These are phyloP conservation scores for Molossus alvarezi DNA, from an alignment of 2,797 vertebrate genomes.

Conservation along the genomic window DNA sequence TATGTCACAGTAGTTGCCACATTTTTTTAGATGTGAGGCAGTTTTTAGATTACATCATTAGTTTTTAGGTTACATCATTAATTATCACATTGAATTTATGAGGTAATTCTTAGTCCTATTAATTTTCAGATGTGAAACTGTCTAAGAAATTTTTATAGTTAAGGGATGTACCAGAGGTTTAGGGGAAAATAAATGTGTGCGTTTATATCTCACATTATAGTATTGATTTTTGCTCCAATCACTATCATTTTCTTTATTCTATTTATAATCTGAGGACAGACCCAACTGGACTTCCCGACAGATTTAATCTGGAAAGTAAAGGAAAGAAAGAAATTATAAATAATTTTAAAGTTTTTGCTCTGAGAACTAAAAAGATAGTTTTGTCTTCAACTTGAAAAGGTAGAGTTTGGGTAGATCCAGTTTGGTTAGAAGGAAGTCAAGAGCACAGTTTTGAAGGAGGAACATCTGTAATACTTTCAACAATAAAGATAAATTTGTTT, in stretches of 20 bases:
- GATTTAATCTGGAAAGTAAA: neutral
- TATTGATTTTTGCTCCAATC: neutral
- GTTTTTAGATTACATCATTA: neutral
- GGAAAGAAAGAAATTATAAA: neutral
- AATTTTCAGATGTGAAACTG: neutral
- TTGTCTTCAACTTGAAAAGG: neutral
- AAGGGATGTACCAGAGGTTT: neutral
- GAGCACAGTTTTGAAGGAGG: neutral
- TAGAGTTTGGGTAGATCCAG: neutral
- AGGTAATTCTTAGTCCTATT: neutral
- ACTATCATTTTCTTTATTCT: neutral
- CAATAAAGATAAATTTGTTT: too few species aligned
- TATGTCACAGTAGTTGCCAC: neutral
- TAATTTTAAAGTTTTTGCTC: neutral
- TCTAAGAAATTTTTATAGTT: slow-evolving; percentile 6
- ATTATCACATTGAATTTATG: neutral
- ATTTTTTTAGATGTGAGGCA: too few species aligned
- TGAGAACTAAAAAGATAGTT: neutral
- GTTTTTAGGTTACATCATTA: neutral
- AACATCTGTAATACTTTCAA: too few species aligned
- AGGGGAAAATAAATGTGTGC: neutral
- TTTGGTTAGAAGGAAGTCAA: neutral
- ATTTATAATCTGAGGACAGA: neutral
- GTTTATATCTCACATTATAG: neutral
- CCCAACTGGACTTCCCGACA: neutral